Percentiles rank a stretch among this genome's conserved stretches.
phyloP scores from a whole-genome alignment of 2,113 vertebrate species.

The Larimichthys crocea region DNA sequence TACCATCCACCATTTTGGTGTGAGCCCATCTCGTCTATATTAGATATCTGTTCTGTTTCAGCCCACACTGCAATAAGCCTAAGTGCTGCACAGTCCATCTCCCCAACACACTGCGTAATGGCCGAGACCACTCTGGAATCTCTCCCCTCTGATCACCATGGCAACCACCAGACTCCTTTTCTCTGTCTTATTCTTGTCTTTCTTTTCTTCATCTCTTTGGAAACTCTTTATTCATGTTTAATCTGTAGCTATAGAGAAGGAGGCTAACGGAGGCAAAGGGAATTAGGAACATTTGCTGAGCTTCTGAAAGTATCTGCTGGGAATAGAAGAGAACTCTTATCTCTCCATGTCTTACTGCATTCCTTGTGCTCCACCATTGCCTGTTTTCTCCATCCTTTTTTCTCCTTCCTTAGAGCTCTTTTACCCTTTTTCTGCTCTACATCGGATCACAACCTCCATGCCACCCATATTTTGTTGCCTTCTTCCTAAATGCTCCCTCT shows the following conservation, averaged over 20 bases:
- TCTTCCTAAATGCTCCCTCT: slow-evolving; percentile 1
- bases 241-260: slow-evolving; percentile 52
- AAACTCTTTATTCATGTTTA: slow-evolving; percentile 66
- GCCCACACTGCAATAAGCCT: slow-evolving; percentile 77
- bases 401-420: not conserved
- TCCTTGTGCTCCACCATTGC: slow-evolving; percentile 14
- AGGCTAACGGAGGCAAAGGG: slow-evolving; percentile 38
- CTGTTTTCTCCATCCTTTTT: slow-evolving; percentile 11
- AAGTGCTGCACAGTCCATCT: slow-evolving; percentile 75
- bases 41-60: slow-evolving; percentile 70
- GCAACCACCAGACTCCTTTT: slow-evolving; percentile 68
- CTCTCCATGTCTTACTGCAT: slow-evolving; percentile 34
- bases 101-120: slow-evolving; percentile 71
- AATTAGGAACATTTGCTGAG: slow-evolving; percentile 52
- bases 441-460: slow-evolving; percentile 11
- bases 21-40: slow-evolving; percentile 65
- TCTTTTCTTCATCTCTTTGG: slow-evolving; percentile 50
- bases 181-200: slow-evolving; percentile 33
- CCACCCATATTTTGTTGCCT: slow-evolving; percentile 11
- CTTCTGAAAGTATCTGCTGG: slow-evolving; percentile 49
- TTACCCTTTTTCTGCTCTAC: not conserved
- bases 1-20: slow-evolving; percentile 71
- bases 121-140: slow-evolving; percentile 72
- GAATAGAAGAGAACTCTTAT: slow-evolving; percentile 37
- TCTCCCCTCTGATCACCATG: slow-evolving; percentile 70